A percentile compares a stretch with the other conserved stretches of the same genome.
Conservation (phyloP, 92 coral and sea anemone genomes). For the Epizoanthus rinbou region DNA sequence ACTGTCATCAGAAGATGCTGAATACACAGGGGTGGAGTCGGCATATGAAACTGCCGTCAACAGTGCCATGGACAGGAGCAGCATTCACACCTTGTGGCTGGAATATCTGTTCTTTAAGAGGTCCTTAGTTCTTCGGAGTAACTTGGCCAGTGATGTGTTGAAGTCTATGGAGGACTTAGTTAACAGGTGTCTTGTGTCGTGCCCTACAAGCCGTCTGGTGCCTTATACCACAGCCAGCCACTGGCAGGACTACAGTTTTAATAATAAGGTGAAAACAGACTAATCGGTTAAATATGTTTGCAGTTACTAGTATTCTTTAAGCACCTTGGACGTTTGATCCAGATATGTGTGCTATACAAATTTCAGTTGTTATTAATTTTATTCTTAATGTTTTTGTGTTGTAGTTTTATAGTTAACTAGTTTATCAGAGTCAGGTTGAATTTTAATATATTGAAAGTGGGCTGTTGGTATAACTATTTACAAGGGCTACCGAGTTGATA, state of each 20-base stretch:
- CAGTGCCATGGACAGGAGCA: conserved; percentile 67
- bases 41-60: conserved; percentile 92
- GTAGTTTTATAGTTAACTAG: no score
- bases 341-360: no score
- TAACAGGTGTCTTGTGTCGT: conserved; percentile 83
- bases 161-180: conserved; percentile 80
- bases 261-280: conserved; percentile 76
- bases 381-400: no score
- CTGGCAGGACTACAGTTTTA: conserved; percentile 92
- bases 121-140: conserved; percentile 50
- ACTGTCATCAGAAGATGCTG: conserved; percentile 61
- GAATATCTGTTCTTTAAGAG: conserved; percentile 89
- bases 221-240: conserved; percentile 69
- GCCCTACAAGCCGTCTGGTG: conserved; percentile 68
- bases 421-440: no score
- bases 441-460: no score
- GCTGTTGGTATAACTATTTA: no score
- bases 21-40: conserved; percentile 57
- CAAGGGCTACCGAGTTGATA: no score
- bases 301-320: no score
- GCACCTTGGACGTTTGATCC: no score
- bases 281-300: neutral
- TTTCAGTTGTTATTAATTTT: no score
- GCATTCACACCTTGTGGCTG: conserved; percentile 79
- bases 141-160: conserved; percentile 12